Evolutionary conservation across 2,113 vertebrate genomes (phyloP).

Genomic region (Shinisaurus crocodilurus): DNA sequence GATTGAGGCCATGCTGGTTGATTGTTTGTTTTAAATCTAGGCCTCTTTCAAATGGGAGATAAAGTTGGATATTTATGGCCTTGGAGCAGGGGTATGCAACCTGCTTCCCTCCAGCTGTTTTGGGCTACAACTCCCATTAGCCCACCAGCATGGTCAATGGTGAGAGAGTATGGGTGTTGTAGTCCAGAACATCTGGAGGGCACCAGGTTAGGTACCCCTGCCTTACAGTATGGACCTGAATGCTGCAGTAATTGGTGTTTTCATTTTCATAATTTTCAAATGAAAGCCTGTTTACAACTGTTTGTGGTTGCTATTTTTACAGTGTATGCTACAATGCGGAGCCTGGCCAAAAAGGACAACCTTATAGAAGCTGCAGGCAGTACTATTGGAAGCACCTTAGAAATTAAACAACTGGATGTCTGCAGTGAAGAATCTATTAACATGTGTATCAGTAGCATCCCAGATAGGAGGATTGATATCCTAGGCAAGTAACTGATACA

Average conservation of each 20-base stretch:
- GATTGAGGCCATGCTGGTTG: background rate
- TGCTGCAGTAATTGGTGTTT: background rate
- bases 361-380: constrained; percentile 79
- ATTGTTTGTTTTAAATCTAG: background rate
- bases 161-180: too few species aligned
- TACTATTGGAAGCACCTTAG: constrained; percentile 81
- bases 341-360: constrained; percentile 75
- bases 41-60: background rate
- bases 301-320: background rate
- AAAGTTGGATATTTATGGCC: background rate
- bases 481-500: constrained; percentile 76
- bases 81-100: background rate
- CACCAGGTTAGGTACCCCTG: too few species aligned
- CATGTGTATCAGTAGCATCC: constrained; percentile 83
- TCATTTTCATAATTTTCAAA: background rate
- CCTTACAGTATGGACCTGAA: background rate
- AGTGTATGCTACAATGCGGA: constrained; percentile 90
- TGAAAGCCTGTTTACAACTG: background rate
- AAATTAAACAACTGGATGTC: constrained; percentile 86
- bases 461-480: constrained; percentile 83
- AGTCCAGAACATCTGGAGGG: too few species aligned
- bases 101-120: too few species aligned
- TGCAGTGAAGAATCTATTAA: constrained; percentile 84
- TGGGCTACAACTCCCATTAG: too few species aligned
- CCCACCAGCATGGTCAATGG: too few species aligned